Percentiles rank a stretch among this genome's conserved stretches.
Conservation (phyloP, 2,888 invertebrate genomes). For the Tromatobia lineatoria region DNA sequence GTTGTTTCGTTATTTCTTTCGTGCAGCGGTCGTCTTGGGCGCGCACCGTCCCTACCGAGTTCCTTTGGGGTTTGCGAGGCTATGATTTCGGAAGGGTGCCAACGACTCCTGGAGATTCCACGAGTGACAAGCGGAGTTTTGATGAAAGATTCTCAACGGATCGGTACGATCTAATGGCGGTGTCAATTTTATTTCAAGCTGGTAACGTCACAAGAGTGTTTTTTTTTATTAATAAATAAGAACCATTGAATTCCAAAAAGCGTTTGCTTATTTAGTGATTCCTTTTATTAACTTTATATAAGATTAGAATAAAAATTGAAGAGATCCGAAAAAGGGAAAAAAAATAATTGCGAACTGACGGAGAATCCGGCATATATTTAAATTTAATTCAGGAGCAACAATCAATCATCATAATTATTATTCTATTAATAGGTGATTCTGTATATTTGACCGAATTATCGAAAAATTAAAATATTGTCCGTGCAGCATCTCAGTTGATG, state of each 20-base stretch:
- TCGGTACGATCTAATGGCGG: neutral
- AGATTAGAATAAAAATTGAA: too few relatives aligned
- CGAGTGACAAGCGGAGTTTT: constrained; percentile 19
- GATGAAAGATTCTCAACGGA: constrained; percentile 57
- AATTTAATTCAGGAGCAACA: too few relatives aligned
- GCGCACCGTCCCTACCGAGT: constrained; percentile 48
- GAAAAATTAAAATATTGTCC: neutral
- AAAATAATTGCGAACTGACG: too few relatives aligned
- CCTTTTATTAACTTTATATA: neutral
- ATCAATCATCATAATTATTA: too few relatives aligned
- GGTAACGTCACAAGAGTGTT: neutral
- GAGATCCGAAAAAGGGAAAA: too few relatives aligned
- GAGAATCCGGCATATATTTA: too few relatives aligned
- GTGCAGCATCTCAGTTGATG: constrained; percentile 17
- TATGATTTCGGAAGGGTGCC: constrained; percentile 67
- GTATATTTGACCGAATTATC: too few relatives aligned
- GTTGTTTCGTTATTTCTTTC: constrained; percentile 41
- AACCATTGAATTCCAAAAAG: too few relatives aligned
- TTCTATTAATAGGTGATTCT: neutral
- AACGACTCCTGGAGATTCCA: constrained; percentile 31
- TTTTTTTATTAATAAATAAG: neutral
- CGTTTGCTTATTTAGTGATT: too few relatives aligned
- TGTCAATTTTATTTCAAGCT: neutral
- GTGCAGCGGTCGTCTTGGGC: constrained; percentile 7
- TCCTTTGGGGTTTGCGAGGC: constrained; percentile 39